phyloP scores from a whole-genome alignment of 1,140 invertebrate genomes.

The Dufourea novaeangliae region DNA sequence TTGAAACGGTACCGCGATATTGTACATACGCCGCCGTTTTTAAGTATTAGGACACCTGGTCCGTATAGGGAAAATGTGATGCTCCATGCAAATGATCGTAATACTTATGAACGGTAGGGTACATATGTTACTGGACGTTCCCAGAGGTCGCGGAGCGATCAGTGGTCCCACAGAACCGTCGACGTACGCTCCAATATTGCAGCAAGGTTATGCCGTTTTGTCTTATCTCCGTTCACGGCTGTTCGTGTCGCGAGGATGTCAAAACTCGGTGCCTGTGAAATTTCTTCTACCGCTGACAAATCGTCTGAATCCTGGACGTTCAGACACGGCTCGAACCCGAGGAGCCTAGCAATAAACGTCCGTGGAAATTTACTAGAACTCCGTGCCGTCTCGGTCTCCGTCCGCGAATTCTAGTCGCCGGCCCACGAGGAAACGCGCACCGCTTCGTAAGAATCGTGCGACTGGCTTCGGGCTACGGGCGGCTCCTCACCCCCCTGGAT shows the following conservation, averaged over 20 bases:
- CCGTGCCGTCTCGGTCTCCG: neutral
- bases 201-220: neutral
- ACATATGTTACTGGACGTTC: too few relatives aligned
- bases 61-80: too few relatives aligned
- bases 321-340: neutral
- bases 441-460: neutral
- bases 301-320: constrained; percentile 26
- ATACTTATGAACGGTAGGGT: too few relatives aligned
- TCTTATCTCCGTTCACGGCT: constrained; percentile 33
- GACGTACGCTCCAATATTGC: constrained; percentile 26
- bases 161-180: too few relatives aligned
- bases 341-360: constrained; percentile 24
- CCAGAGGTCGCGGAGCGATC: too few relatives aligned
- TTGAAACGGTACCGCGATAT: too few relatives aligned
- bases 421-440: too few relatives aligned
- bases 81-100: too few relatives aligned
- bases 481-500: neutral
- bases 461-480: constrained; percentile 6
- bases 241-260: constrained; percentile 28
- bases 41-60: too few relatives aligned
- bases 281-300: constrained; percentile 40
- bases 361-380: constrained; percentile 18
- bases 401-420: neutral
- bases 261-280: constrained; percentile 47
- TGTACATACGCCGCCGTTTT: too few relatives aligned